Evolutionary conservation across 2,113 vertebrate genomes (phyloP), one percentile per base, ranked within the genome.

Genomic region (Triplophysa dalaica): DNA sequence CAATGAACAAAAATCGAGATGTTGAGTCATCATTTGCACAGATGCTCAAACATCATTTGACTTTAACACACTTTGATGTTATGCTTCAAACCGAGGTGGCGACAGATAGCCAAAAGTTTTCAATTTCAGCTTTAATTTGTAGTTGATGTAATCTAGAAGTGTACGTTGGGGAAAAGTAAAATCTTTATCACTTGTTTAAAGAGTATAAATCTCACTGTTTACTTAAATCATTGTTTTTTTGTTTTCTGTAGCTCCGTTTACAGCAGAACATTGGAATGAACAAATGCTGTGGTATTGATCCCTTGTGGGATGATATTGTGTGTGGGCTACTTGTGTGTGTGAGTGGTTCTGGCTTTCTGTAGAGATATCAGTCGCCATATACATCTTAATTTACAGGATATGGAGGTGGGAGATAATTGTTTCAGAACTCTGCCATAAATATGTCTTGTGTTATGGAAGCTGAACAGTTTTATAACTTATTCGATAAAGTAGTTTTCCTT

Each of bases 301-400:
- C 64, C 22, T 76, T 5, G 22, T 76, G 60, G 61, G 74, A 33
- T 50, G 17, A n/a, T 76, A 33, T 38, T 74, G 38, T 64, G 74
- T 29, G 74, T 76, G 38, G 72, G 58, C 38, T 61, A 22, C 21
- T 33, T 50, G n/a, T 11, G 5, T 26, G 73, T 64, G 60, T 64
- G 22, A 64, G 12, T 43, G 13, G 60, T 48, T 33, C 41, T 19
- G 60, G 22, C 58, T 29, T 64, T 50, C 22, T 76, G 41, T 62
- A 75, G 56, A 72, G 70, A 41, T 76, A 52, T 14, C 43, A 54
- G 45, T 77, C 45, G 43, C 8, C 13, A 6, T 66, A 38, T 65
- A 33, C 50, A 65, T 64, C 26, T 50, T 33, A 64, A 65, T 5
- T 54, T 65, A 63, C 16, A 29, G 11, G 24, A 60, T 74, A 60